Evolutionary conservation across 30 jellyfish, hydroid and myxozoan species (phyloP), one percentile per base, ranked within the genome.

Genomic region (Chironex yamaguchii): DNA sequence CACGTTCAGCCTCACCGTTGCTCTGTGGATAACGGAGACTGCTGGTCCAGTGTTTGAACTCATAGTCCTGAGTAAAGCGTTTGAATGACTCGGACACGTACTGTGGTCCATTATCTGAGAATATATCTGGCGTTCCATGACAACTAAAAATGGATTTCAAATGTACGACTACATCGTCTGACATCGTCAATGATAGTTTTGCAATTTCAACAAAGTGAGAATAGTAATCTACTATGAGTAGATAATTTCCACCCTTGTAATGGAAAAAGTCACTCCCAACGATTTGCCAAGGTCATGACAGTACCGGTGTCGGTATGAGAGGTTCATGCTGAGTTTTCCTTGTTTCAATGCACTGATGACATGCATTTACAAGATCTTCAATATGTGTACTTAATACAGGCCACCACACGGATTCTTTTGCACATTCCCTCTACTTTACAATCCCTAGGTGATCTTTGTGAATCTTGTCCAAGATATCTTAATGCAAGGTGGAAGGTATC

Each of bases 361-460:
- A 84, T 34, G 79, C 20, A 72, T 69, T 63, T 23, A 68, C 69
- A 84, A 84, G 69, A 35, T 70, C 81, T 48, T 84, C 79, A 23
- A 84, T 84, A 48, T 70, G 73, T 23, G 31, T 71, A 66, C 88
- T 71, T 28, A 84, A 1, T 34, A 88, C 90, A 65, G 88, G 81
- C 82, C 94, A 69, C 94, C 94, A 84, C 0, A 71, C 80, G 20
- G 80, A 29, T 23, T 32, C 36, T 58, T 58, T 51, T 1, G 94
- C 94, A 34, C 71, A 14, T 14, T 52, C 89, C 30, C 94, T 51
- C 29, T 88, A 70, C 36, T 71, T 84, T 1, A 49, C 28, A 68
- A 84, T 84, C 52, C 94, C 88, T 27, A 63, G 88, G 29, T 84
- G 94, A 17, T 88, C 94, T 49, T 52, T 58, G 75, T 84, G 94